Evolutionary conservation across 2,888 invertebrate species (phyloP).

Genomic region (Leptodirus hochenwartii): DNA sequence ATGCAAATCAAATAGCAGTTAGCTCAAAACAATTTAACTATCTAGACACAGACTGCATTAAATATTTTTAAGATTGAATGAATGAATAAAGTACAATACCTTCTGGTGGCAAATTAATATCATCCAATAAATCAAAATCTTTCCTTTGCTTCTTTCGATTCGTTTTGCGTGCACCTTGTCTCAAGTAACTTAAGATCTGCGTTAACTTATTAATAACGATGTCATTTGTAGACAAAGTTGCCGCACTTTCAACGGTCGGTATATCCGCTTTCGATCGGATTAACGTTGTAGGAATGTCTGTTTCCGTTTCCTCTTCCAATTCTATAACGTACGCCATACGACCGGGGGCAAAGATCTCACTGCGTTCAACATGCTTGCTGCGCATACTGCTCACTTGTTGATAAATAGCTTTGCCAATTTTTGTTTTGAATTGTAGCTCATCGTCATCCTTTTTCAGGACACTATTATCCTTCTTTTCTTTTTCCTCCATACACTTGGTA

Average conservation of each 20-base stretch:
- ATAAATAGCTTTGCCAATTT: constrained; percentile 60
- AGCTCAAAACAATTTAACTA: too few relatives aligned
- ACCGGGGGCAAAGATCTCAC: constrained; percentile 85
- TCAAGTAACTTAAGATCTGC: constrained; percentile 86
- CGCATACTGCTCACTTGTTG: constrained; percentile 47
- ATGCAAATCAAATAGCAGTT: too few relatives aligned
- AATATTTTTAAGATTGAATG: too few relatives aligned
- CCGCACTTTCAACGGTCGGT: constrained; percentile 43
- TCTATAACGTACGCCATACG: constrained; percentile 98
- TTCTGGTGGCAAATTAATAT: too few relatives aligned
- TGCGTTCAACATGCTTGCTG: constrained; percentile 56
- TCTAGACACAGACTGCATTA: too few relatives aligned
- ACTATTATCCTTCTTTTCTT: constrained; percentile 21
- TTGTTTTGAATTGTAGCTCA: constrained; percentile 67
- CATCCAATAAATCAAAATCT: not conserved
- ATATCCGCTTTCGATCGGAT: constrained; percentile 83
- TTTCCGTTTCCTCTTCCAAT: constrained; percentile 66
- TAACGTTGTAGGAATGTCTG: constrained; percentile 90
- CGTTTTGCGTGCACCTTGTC: constrained; percentile 69
- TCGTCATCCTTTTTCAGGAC: constrained; percentile 32
- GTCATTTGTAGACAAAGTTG: constrained; percentile 57
- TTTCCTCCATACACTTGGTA: constrained; percentile 34
- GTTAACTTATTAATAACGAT: constrained; percentile 91
- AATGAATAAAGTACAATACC: too few relatives aligned
- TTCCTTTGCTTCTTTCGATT: constrained; percentile 49